Conservation (phyloP, 2,797 vertebrate genomes). For the Platalea minor region DNA sequence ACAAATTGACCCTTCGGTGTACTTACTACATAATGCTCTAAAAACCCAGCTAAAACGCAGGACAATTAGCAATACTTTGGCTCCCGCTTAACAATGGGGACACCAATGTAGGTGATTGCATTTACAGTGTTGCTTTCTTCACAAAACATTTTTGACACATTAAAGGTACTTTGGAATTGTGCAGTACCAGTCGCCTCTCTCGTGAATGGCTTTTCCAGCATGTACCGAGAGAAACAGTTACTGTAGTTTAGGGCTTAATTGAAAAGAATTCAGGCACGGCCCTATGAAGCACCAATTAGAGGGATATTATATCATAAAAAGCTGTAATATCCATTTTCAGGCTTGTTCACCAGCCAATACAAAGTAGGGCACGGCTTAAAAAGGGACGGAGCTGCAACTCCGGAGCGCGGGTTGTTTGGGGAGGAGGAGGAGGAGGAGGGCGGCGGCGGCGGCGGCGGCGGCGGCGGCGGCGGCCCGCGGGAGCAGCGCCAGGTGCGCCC, state of each 20-base stretch:
- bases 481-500: background rate
- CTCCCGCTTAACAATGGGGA: slow-evolving; percentile 89
- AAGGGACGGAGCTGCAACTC: slow-evolving; percentile 67
- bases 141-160: slow-evolving; percentile 84
- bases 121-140: slow-evolving; percentile 91
- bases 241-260: slow-evolving; percentile 81
- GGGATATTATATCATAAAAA: slow-evolving; percentile 85
- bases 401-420: slow-evolving; percentile 12
- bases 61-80: slow-evolving; percentile 98
- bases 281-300: slow-evolving; percentile 83
- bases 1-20: slow-evolving; percentile 97
- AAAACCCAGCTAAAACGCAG: slow-evolving; percentile 95
- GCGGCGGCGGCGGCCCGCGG: background rate
- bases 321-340: slow-evolving; percentile 83
- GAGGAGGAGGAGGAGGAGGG: background rate
- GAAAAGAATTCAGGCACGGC: slow-evolving; percentile 81
- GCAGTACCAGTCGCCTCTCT: slow-evolving; percentile 79
- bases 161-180: slow-evolving; percentile 82
- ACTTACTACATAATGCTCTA: slow-evolving; percentile 92
- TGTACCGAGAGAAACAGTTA: slow-evolving; percentile 77
- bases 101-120: slow-evolving; percentile 96
- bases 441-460: background rate
- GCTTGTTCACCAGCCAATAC: slow-evolving; percentile 75
- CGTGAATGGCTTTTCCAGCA: slow-evolving; percentile 78
- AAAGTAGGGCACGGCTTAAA: slow-evolving; percentile 77